phyloP scores from a whole-genome alignment of 53 echinoderm and acorn worm species.

The Pentamera pediparva region DNA sequence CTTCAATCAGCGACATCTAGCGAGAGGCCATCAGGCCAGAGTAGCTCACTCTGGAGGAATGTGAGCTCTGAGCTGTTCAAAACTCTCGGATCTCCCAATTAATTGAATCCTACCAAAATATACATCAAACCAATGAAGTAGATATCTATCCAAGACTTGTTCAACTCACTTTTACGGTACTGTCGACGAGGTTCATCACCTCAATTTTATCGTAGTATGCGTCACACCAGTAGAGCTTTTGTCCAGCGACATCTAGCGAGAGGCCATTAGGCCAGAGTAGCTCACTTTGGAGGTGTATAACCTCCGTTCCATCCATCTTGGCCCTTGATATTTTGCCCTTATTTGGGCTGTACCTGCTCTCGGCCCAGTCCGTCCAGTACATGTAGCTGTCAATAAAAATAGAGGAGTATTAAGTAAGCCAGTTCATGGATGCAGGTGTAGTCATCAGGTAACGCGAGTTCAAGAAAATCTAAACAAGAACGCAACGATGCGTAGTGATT shows the following conservation, averaged over 20 bases:
- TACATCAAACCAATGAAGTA: conserved; percentile 97
- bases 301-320: conserved; percentile 63
- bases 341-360: conserved; percentile 35
- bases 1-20: conserved; percentile 41
- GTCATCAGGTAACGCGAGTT: too few relatives aligned
- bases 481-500: too few relatives aligned
- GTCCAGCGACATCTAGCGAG: conserved; percentile 49
- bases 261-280: conserved; percentile 88
- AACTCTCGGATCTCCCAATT: too few relatives aligned
- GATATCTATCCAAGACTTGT: too few relatives aligned
- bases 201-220: conserved; percentile 79
- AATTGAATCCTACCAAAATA: conserved; percentile 65
- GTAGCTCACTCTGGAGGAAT: conserved; percentile 30
- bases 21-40: conserved; percentile 88
- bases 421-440: too few relatives aligned
- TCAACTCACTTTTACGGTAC: too few relatives aligned
- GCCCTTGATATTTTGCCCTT: conserved; percentile 63
- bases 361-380: conserved; percentile 94
- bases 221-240: conserved; percentile 83
- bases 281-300: conserved; percentile 32
- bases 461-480: too few relatives aligned
- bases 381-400: conserved; percentile 46
- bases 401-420: neutral
- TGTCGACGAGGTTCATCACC: conserved; percentile 29
- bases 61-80: too few relatives aligned